Conservation (phyloP, 1,140 invertebrate species). For the Ruditapes philippinarum region DNA sequence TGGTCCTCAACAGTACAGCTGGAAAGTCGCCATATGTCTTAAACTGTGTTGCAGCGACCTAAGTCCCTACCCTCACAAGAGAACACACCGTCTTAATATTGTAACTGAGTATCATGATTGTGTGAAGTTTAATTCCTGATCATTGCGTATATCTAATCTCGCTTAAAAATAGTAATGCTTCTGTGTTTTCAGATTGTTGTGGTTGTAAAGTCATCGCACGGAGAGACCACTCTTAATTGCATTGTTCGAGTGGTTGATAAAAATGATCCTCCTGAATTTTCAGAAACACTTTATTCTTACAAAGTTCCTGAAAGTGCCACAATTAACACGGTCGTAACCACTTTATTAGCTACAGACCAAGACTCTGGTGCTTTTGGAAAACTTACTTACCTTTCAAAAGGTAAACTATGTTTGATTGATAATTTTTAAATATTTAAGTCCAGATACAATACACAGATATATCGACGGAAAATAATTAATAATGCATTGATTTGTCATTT, state of each 20-base stretch:
- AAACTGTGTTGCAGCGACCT: too few relatives aligned
- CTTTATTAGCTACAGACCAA: conserved; percentile 4
- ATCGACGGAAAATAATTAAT: too few relatives aligned
- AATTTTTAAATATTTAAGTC: too few relatives aligned
- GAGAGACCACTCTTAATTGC: not conserved
- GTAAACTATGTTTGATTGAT: not conserved
- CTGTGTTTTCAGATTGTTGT: not conserved
- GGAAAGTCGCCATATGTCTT: too few relatives aligned
- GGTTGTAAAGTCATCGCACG: not conserved
- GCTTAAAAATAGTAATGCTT: too few relatives aligned
- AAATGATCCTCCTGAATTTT: conserved; percentile 46
- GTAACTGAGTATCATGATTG: not conserved
- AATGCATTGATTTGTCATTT: too few relatives aligned
- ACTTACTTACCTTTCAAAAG: conserved; percentile 34
- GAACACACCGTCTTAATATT: too few relatives aligned
- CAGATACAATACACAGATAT: too few relatives aligned
- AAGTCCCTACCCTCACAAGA: too few relatives aligned
- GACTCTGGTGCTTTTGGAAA: conserved; percentile 40
- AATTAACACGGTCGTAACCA: not conserved
- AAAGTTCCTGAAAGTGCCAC: not conserved
- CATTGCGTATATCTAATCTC: too few relatives aligned
- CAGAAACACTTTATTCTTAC: not conserved
- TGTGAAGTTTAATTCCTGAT: too few relatives aligned
- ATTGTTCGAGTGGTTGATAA: conserved; percentile 22
- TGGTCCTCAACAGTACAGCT: too few relatives aligned